Evolutionary conservation across 2,113 vertebrate genomes (phyloP).

Genomic region (Todiramphus saurophagus): DNA sequence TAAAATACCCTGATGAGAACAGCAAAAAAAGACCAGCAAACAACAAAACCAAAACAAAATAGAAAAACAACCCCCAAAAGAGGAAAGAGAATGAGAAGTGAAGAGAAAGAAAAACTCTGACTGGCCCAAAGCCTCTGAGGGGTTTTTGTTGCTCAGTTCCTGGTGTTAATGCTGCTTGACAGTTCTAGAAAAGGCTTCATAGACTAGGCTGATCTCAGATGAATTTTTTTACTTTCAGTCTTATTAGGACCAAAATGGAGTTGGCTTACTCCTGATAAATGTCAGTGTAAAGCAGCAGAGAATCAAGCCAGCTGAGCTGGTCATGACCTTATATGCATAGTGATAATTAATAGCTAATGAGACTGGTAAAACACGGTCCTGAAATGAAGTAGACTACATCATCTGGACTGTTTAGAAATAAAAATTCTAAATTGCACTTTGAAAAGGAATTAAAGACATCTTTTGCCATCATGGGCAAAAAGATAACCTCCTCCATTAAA

Average conservation of each 20-base stretch:
- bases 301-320: not conserved
- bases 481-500: not conserved
- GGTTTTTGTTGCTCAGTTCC: not conserved
- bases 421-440: not conserved
- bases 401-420: not conserved
- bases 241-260: not conserved
- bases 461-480: not conserved
- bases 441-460: not conserved
- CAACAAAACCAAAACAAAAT: not conserved
- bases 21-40: not conserved
- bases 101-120: not conserved
- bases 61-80: not conserved
- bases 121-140: not conserved
- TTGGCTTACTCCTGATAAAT: not conserved
- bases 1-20: not conserved
- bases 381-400: not conserved
- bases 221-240: not conserved
- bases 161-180: not conserved
- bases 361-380: not conserved
- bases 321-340: not conserved
- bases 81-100: not conserved
- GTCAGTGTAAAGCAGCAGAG: not conserved
- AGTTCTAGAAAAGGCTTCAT: not conserved
- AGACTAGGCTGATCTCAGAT: not conserved
- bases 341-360: constrained; percentile 16